Evolutionary conservation across 1,140 invertebrate species (phyloP).

Genomic region (Drosophila ambigua): DNA sequence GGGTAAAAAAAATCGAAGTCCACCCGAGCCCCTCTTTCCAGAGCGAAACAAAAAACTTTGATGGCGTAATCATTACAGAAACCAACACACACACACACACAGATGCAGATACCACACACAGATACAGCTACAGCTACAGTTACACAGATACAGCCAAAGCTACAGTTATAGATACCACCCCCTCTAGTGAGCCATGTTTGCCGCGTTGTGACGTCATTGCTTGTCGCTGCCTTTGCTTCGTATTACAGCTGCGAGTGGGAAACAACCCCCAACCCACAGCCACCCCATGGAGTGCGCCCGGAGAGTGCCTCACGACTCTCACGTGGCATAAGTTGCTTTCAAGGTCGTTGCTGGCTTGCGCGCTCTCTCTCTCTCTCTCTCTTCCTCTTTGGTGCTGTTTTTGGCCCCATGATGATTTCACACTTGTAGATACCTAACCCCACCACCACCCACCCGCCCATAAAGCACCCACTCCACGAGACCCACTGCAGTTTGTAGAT

Average conservation of each 20-base stretch:
- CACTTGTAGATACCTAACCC: slow-evolving; percentile 44
- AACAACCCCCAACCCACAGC: slow-evolving; percentile 29
- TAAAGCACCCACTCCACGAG: not conserved
- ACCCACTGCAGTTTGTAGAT: slow-evolving; percentile 20
- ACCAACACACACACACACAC: slow-evolving; percentile 2
- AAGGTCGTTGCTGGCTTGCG: slow-evolving; percentile 62
- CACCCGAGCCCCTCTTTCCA: slow-evolving; percentile 21
- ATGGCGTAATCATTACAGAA: slow-evolving; percentile 64
- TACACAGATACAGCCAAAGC: not conserved
- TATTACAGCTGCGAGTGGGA: slow-evolving; percentile 21
- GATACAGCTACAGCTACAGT: not conserved
- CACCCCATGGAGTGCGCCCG: slow-evolving; percentile 14
- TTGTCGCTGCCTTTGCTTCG: slow-evolving; percentile 10
- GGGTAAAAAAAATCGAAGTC: slow-evolving; percentile 40
- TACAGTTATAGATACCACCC: slow-evolving; percentile 20
- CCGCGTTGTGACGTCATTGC: slow-evolving; percentile 74
- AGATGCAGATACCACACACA: slow-evolving; percentile 1
- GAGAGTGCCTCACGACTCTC: slow-evolving; percentile 57
- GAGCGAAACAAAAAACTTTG: slow-evolving; percentile 14
- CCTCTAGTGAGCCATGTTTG: slow-evolving; percentile 42
- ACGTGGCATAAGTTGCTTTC: slow-evolving; percentile 50
- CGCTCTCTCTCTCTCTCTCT: slow-evolving; percentile 13
- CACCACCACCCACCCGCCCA: not conserved
- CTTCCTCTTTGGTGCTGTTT: slow-evolving; percentile 7
- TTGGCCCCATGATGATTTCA: slow-evolving; percentile 68